A percentile compares a stretch with the other conserved stretches of the same genome.
phyloP scores from a whole-genome alignment of 2,113 vertebrate genomes.

The Syrmaticus mikado region DNA sequence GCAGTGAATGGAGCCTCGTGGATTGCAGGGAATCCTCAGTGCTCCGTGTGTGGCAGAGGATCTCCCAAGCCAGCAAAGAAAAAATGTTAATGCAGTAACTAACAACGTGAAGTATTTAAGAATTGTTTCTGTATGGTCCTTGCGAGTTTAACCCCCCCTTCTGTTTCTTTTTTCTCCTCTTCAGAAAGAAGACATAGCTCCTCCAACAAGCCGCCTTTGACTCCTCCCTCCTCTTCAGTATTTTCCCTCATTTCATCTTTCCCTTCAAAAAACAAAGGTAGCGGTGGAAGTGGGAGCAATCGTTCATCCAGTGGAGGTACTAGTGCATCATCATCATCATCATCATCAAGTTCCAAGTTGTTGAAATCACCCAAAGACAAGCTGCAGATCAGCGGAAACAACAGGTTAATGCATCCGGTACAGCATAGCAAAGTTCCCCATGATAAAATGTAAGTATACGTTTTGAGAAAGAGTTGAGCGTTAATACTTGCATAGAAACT shows the following conservation, averaged over 20 bases:
- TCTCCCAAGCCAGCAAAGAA: not conserved
- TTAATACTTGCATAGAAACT: not conserved
- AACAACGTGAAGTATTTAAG: not conserved
- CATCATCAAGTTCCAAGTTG: conserved; percentile 89
- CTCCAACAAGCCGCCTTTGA: conserved; percentile 86
- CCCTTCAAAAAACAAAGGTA: conserved; percentile 85
- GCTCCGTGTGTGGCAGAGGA: not conserved
- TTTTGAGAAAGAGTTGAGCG: not conserved
- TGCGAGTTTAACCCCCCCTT: not conserved
- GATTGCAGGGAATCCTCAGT: not conserved
- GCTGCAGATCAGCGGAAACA: conserved; percentile 87
- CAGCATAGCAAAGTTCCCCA: conserved; percentile 86
- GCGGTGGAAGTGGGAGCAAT: conserved; percentile 76
- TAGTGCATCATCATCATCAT: conserved; percentile 83
- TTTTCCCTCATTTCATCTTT: conserved; percentile 85
- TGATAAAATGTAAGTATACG: conserved; percentile 89
- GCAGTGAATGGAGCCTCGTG: not conserved
- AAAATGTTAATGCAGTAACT: not conserved
- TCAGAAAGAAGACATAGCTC: conserved; percentile 97
- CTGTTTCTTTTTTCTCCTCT: not conserved
- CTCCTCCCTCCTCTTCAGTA: conserved; percentile 80
- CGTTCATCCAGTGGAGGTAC: conserved; percentile 80
- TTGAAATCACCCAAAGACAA: conserved; percentile 98
- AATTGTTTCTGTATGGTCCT: not conserved
- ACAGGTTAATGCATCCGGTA: conserved; percentile 84